A percentile compares a stretch with the other conserved stretches of the same genome.
Evolutionary conservation across 2,113 vertebrate genomes (phyloP).

Genomic region (Amazona vittata): DNA sequence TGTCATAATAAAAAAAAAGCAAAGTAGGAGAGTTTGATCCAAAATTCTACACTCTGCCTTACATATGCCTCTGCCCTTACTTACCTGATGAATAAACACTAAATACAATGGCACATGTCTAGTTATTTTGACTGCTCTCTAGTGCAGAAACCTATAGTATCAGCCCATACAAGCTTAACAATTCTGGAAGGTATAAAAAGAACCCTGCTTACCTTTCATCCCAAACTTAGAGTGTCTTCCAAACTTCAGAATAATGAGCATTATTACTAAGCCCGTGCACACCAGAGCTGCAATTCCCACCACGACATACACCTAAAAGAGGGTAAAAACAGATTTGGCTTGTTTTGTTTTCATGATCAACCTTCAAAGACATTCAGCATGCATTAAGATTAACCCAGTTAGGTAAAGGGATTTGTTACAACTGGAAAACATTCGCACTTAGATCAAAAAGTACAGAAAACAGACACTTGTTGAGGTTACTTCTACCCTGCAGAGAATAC

Average conservation of each 20-base stretch:
- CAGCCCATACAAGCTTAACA: background rate
- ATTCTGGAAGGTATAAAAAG: slow-evolving; percentile 11
- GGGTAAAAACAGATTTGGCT: background rate
- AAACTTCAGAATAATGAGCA: slow-evolving; percentile 95
- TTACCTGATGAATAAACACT: background rate
- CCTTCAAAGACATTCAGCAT: background rate
- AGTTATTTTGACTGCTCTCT: background rate
- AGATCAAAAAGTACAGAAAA: background rate
- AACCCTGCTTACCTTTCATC: slow-evolving; percentile 93
- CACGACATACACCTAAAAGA: slow-evolving; percentile 90
- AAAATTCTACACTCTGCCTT: background rate
- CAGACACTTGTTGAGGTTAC: background rate
- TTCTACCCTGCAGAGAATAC: background rate
- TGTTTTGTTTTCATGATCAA: background rate
- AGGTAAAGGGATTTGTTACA: background rate
- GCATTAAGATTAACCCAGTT: background rate
- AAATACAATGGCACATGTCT: background rate
- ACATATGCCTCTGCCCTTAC: background rate
- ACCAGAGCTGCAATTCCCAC: slow-evolving; percentile 94
- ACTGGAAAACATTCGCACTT: background rate
- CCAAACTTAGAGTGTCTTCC: slow-evolving; percentile 98
- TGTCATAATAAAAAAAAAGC: background rate
- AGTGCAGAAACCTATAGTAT: background rate
- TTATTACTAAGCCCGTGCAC: slow-evolving; percentile 92
- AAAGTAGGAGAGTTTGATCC: background rate